Evolutionary conservation across 1,140 invertebrate species (phyloP).

Genomic region (Drosophila bocki): DNA sequence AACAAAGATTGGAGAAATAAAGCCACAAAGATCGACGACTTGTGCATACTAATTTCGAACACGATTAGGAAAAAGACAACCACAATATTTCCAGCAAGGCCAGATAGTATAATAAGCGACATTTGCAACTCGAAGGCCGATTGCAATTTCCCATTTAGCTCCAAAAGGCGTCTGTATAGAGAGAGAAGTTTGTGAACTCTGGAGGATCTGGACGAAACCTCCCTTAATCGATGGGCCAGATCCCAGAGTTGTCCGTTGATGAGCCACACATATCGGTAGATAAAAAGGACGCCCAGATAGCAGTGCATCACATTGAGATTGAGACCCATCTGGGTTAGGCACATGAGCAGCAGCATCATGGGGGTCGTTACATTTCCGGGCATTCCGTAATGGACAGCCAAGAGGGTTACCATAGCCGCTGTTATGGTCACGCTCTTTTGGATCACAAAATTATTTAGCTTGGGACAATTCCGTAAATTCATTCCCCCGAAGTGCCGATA

Average conservation of each 20-base stretch:
- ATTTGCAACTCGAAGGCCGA: conserved; percentile 35
- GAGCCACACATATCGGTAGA: conserved; percentile 52
- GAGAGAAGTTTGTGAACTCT: not conserved
- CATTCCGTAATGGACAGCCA: conserved; percentile 7
- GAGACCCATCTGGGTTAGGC: not conserved
- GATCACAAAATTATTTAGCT: conserved; percentile 8
- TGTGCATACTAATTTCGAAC: conserved; percentile 23
- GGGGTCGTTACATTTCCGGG: not conserved
- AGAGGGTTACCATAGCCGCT: not conserved
- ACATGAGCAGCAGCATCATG: not conserved
- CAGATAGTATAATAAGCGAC: not conserved
- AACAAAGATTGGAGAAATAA: conserved; percentile 14
- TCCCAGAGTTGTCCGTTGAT: conserved; percentile 41
- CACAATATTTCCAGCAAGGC: conserved; percentile 43
- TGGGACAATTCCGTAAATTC: not conserved
- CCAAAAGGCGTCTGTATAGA: conserved; percentile 40
- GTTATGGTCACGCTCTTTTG: conserved; percentile 4
- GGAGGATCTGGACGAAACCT: not conserved
- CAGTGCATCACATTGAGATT: conserved; percentile 35
- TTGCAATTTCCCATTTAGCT: conserved; percentile 12
- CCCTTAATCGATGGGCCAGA: not conserved
- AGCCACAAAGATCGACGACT: not conserved
- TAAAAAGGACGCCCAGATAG: conserved; percentile 24
- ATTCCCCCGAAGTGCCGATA: not conserved
- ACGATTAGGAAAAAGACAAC: conserved; percentile 40